Conservation (phyloP, 1,140 invertebrate genomes). For the Whitmania pigra region DNA sequence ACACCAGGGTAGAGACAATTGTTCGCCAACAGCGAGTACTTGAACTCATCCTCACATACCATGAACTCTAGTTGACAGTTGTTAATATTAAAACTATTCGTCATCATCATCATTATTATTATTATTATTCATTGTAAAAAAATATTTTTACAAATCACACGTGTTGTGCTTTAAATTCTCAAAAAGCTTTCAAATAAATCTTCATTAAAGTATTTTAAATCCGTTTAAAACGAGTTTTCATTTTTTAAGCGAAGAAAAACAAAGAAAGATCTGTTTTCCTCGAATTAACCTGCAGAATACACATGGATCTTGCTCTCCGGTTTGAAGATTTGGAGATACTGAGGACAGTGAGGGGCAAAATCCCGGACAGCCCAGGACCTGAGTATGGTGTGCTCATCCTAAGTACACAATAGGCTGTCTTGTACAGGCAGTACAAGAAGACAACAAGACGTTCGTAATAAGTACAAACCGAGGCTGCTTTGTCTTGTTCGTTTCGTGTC, state of each 20-base stretch:
- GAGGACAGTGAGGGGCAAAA: constrained; percentile 83
- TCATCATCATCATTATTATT: no score
- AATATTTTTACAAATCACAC: background rate
- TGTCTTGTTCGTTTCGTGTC: constrained; percentile 87
- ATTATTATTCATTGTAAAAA: background rate
- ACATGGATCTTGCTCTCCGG: constrained; percentile 96
- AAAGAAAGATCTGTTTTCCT: no score
- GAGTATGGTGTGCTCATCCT: constrained; percentile 91
- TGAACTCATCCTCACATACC: constrained; percentile 90
- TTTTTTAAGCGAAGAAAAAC: no score
- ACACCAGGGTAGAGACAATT: constrained; percentile 94
- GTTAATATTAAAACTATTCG: no score
- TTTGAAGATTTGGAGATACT: constrained; percentile 94
- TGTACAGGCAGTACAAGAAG: no score
- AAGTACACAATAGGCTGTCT: background rate
- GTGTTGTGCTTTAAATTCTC: no score
- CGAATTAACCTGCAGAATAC: constrained; percentile 64
- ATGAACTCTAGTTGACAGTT: constrained; percentile 64
- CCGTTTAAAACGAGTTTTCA: no score
- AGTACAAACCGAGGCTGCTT: constrained; percentile 67
- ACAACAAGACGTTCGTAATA: no score
- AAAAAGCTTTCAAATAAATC: no score
- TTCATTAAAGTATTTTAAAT: no score
- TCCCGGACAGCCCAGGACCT: constrained; percentile 96
- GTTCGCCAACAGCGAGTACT: constrained; percentile 88